phyloP scores from a whole-genome alignment of 2,888 invertebrate species.

The Cryptosula pallasiana region DNA sequence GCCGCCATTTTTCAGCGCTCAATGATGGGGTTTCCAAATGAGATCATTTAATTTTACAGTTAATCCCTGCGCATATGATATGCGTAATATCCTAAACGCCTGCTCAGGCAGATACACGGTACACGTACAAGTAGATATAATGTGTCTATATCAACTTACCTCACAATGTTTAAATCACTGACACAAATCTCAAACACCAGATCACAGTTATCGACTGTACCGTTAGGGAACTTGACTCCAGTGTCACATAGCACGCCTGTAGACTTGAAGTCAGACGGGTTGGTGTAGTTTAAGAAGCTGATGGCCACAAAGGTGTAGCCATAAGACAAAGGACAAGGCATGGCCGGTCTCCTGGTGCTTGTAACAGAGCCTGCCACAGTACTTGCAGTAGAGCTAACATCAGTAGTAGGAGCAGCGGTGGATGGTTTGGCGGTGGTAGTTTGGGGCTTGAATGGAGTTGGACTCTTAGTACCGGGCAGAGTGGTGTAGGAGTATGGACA shows the following conservation, averaged over 20 bases:
- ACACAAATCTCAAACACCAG: conserved; percentile 20
- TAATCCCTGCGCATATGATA: no score
- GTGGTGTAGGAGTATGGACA: not conserved
- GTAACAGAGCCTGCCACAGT: not conserved
- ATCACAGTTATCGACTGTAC: conserved; percentile 14
- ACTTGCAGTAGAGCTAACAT: not conserved
- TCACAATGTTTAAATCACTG: not conserved
- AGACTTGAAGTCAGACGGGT: conserved; percentile 22
- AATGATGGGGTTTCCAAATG: no score
- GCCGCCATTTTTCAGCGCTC: no score
- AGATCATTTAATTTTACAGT: no score
- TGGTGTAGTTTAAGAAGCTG: conserved; percentile 20
- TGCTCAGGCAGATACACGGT: no score
- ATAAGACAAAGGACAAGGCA: not conserved
- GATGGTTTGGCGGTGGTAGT: not conserved
- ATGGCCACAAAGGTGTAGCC: conserved; percentile 12
- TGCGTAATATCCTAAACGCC: no score
- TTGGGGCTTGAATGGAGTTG: not conserved
- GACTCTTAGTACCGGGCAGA: no score
- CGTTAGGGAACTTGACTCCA: not conserved
- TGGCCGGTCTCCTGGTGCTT: not conserved
- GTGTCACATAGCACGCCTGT: conserved; percentile 9
- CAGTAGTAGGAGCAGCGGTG: not conserved
- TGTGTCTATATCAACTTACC: no score
- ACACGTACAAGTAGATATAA: no score